phyloP scores from a whole-genome alignment of 2,797 vertebrate genomes.

The Aselliscus stoliczkanus region DNA sequence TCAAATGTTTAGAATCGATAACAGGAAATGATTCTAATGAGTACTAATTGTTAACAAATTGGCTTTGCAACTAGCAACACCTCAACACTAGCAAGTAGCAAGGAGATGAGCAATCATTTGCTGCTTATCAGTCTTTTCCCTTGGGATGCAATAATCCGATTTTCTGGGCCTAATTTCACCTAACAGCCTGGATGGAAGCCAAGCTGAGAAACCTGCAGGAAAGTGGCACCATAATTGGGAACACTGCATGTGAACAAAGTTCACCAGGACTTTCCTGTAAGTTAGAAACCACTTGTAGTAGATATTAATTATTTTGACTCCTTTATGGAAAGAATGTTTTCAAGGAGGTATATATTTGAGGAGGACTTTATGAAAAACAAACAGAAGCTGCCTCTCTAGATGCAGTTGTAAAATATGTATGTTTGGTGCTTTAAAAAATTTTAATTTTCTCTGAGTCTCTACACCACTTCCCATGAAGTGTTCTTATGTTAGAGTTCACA shows the following conservation, averaged over 20 bases:
- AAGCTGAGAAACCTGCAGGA: slow-evolving; percentile 79
- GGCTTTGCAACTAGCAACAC: slow-evolving; percentile 83
- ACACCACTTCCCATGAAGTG: neutral
- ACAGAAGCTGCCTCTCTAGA: neutral
- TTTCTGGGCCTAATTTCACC: slow-evolving; percentile 91
- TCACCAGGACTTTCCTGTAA: slow-evolving; percentile 58
- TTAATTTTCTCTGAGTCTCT: slow-evolving; percentile 6
- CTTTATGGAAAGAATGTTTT: slow-evolving; percentile 36
- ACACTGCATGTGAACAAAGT: slow-evolving; percentile 67
- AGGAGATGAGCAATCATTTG: slow-evolving; percentile 87
- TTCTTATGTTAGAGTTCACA: slow-evolving; percentile 57
- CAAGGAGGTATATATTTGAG: slow-evolving; percentile 12
- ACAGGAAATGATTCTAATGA: slow-evolving; percentile 87
- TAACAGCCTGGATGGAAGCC: slow-evolving; percentile 82
- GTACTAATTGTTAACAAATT: slow-evolving; percentile 94
- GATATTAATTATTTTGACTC: slow-evolving; percentile 58
- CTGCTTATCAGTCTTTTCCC: slow-evolving; percentile 85
- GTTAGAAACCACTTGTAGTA: slow-evolving; percentile 57
- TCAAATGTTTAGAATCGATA: slow-evolving; percentile 77
- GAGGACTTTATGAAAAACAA: neutral
- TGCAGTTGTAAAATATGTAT: neutral
- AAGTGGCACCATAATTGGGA: slow-evolving; percentile 65
- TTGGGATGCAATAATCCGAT: slow-evolving; percentile 88
- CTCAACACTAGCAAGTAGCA: slow-evolving; percentile 79
- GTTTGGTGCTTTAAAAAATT: neutral